Evolutionary conservation across 2,888 invertebrate species (phyloP).

Genomic region (Synanthedon tipuliformis): DNA sequence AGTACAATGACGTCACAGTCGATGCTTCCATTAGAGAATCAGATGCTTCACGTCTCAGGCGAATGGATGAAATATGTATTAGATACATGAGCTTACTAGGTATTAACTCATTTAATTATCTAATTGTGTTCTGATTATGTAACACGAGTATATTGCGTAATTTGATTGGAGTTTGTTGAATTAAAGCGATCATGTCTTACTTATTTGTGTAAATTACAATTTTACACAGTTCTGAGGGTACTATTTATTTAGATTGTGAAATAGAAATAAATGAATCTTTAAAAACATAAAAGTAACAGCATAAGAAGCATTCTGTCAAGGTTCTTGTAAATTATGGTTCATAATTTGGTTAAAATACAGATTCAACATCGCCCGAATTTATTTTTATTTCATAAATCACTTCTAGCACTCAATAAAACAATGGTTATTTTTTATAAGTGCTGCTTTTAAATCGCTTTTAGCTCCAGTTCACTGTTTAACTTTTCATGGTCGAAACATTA

Average conservation of each 20-base stretch:
- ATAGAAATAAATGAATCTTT: too few species aligned
- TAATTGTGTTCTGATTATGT: background rate
- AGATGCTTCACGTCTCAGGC: background rate
- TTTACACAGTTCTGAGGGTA: too few species aligned
- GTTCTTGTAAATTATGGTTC: too few species aligned
- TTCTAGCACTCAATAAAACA: background rate
- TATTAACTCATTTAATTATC: background rate
- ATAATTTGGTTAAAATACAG: background rate
- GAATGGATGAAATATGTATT: background rate
- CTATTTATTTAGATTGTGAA: too few species aligned
- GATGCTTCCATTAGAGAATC: slow-evolving; percentile 2
- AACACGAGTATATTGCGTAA: background rate
- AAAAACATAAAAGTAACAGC: too few species aligned
- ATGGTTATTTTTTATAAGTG: background rate
- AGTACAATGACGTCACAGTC: slow-evolving; percentile 4
- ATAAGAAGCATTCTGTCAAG: too few species aligned
- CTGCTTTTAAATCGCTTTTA: background rate
- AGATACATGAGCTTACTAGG: background rate
- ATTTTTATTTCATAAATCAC: background rate
- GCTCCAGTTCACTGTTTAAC: background rate
- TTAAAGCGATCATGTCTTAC: too few species aligned
- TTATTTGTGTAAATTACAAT: too few species aligned
- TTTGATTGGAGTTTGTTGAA: background rate
- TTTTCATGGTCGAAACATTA: background rate
- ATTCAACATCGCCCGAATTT: background rate